Conservation (phyloP, 2,113 vertebrate genomes). For the Chamaea fasciata region DNA sequence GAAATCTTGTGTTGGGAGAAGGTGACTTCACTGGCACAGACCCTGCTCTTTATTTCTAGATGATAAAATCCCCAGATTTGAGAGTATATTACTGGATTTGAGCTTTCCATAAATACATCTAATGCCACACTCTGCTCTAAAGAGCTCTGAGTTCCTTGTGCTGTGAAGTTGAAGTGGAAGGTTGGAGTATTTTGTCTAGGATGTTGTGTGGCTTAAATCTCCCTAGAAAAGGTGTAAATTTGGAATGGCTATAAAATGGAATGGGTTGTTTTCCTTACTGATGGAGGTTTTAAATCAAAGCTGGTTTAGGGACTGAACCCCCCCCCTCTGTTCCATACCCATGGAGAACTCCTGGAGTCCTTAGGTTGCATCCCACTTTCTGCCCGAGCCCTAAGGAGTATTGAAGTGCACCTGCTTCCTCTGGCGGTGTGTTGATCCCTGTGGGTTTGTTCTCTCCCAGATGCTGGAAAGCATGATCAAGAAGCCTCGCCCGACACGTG, state of each 20-base stretch:
- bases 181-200: not conserved
- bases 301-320: not conserved
- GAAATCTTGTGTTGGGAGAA: not conserved
- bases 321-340: not conserved
- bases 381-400: not conserved
- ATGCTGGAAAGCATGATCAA: constrained; percentile 99
- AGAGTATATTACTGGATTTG: not conserved
- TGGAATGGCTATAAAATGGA: not conserved
- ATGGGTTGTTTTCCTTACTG: not conserved
- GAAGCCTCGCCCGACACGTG: constrained; percentile 93
- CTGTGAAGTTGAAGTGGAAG: not conserved
- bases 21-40: not conserved
- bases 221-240: not conserved
- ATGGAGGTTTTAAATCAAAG: not conserved
- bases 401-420: not conserved
- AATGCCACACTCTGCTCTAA: not conserved
- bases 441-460: constrained; percentile 55
- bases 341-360: rapidly evolving
- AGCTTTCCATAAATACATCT: not conserved
- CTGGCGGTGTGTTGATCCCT: not conserved
- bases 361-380: not conserved
- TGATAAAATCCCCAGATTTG: not conserved
- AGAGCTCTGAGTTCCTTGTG: not conserved
- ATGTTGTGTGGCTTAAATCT: not conserved
- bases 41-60: not conserved